Base-by-base conservation (phyloP, 2,888 invertebrate species). In the Mallateleia sp. region DNA sequence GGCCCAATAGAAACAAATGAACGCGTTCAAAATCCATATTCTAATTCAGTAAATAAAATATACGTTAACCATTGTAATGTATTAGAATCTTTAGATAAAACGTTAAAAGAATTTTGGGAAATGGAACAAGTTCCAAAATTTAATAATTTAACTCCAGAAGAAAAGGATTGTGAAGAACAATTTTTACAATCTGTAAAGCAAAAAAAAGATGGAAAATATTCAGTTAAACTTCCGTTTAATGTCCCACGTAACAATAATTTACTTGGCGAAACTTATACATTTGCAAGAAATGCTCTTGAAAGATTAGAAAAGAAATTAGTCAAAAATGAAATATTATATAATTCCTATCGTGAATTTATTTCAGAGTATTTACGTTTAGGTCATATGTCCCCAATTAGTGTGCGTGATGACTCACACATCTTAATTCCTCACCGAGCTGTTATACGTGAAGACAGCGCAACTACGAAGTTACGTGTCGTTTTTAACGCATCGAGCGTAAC, bases 381-480 rank as follows among this genome's bases (percentile, higher is more conserved):
- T 8, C n/a, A 42, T 11, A 42, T 42, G 42, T 14, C 5, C 11
- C 28, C 28, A 28, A 28, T 28, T 28, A 4, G 28, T 28, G 28
- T 8, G 28, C 28, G 28, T 28, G 28, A n/a, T n/a, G n/a, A n/a
- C n/a, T n/a, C n/a, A n/a, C n/a, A n/a, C n/a, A n/a, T n/a, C 4
- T 22, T 52, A 6, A 52, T 52, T 6, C 50, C 50, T 4, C 50
- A 52, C 22, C 50, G 20, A 9, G 50, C 50, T 3, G 50, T 18
- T 6, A 52, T 52, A n/a, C n/a, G n/a, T 52, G 2, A 18, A 20
- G 50, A 52, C 6, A 52, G 50, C 20, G 11, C 18, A 9, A 58
- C 58, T 7, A 58, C 58, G 5, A 32, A 58, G 32, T 32, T 58
- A 32, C 28, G 58, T 2, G 58, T 58, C 2, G 58, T 58, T 32